These are phyloP conservation scores for Paramacrobiotus metropolitanus DNA, from an alignment of 1,140 invertebrate genomes.

Conservation along the genomic window DNA sequence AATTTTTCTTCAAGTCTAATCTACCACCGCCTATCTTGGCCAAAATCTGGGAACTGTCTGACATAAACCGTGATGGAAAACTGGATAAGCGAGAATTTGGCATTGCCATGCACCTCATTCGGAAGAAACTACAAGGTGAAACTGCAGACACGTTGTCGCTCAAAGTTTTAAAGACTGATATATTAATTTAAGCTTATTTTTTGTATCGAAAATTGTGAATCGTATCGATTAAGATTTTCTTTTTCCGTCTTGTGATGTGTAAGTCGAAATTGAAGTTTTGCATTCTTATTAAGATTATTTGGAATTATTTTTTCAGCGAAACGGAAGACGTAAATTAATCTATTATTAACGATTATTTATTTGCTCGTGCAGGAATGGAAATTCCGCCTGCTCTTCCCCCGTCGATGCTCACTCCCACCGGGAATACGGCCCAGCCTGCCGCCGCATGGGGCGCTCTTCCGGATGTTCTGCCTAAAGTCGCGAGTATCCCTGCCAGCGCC, in stretches of 20 bases:
- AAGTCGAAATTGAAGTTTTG: no score
- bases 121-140: conserved; percentile 68
- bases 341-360: no score
- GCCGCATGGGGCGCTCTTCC: conserved; percentile 16
- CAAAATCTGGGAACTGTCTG: conserved; percentile 84
- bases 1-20: conserved; percentile 74
- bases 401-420: conserved; percentile 28
- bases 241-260: no score
- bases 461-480: conserved; percentile 7
- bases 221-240: no score
- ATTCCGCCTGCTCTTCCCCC: conserved; percentile 60
- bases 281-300: no score
- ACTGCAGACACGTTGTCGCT: no score
- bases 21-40: conserved; percentile 61
- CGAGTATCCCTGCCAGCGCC: background rate
- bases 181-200: no score
- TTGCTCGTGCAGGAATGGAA: no score
- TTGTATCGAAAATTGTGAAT: no score
- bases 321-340: no score
- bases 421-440: conserved; percentile 7
- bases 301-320: no score
- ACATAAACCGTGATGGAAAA: conserved; percentile 85
- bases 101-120: conserved; percentile 90
- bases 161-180: no score
- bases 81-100: conserved; percentile 90